Percentiles rank a stretch among this genome's conserved stretches.
Evolutionary conservation across 2,888 invertebrate species (phyloP).

Genomic region (Ariolimax columbianus): DNA sequence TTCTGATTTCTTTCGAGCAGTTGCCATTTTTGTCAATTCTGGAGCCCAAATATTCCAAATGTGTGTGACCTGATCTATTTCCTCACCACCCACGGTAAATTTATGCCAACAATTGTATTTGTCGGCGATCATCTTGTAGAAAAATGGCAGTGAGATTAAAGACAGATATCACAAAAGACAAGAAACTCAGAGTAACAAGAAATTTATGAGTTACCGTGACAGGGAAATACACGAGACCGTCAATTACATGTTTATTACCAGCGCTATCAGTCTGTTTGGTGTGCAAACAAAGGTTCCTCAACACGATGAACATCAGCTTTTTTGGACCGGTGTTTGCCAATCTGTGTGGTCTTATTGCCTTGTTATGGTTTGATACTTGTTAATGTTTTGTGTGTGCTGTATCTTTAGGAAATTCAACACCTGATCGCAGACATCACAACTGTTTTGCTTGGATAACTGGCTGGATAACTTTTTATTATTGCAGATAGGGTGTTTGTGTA

Average conservation of each 20-base stretch:
- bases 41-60: too few species aligned
- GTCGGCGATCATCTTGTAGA: too few species aligned
- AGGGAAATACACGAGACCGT: neutral
- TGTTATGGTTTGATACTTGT: neutral
- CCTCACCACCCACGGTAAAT: too few species aligned
- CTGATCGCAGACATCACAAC: neutral
- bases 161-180: too few species aligned
- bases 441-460: neutral
- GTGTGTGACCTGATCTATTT: too few species aligned
- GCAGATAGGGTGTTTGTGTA: conserved; percentile 25
- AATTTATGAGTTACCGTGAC: neutral
- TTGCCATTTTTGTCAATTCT: too few species aligned
- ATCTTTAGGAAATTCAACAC: neutral
- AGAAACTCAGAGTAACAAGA: too few species aligned
- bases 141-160: too few species aligned
- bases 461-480: conserved; percentile 1
- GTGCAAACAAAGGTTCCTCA: too few species aligned
- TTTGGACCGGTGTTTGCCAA: neutral
- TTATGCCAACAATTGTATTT: too few species aligned
- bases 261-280: neutral
- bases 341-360: neutral
- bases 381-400: neutral
- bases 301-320: too few species aligned
- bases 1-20: too few species aligned
- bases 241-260: neutral